Conservation (phyloP, 2,113 vertebrate genomes). For the Cryptomyrus ogoouensis region DNA sequence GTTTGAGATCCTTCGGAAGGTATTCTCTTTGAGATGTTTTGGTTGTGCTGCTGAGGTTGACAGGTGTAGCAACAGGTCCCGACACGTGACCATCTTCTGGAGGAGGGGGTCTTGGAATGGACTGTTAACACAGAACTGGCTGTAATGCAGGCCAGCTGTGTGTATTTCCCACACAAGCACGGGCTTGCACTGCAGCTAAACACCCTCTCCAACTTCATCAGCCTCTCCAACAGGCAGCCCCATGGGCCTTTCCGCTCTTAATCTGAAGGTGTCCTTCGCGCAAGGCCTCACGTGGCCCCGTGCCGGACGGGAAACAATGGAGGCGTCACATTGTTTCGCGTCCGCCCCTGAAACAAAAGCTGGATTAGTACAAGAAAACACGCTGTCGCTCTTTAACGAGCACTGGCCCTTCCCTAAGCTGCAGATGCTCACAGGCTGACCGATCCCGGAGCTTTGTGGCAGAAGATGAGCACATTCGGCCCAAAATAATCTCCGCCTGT, state of each 20-base stretch:
- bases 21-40: neutral
- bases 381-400: neutral
- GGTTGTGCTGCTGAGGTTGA: neutral
- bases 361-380: neutral
- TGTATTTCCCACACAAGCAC: neutral
- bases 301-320: neutral
- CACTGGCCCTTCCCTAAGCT: neutral
- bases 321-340: neutral
- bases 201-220: neutral
- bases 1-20: neutral
- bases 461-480: neutral
- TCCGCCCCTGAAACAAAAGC: neutral
- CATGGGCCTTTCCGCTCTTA: neutral
- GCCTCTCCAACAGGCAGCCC: neutral
- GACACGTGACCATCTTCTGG: neutral
- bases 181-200: neutral
- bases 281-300: neutral
- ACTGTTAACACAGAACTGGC: neutral
- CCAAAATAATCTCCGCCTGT: neutral
- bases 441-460: neutral
- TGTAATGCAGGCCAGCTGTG: slow-evolving; percentile 12
- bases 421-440: neutral
- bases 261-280: neutral
- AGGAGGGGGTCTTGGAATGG: neutral
- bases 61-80: neutral